Conservation (phyloP, 2,888 invertebrate genomes). For the Caenorhabditis sinica region DNA sequence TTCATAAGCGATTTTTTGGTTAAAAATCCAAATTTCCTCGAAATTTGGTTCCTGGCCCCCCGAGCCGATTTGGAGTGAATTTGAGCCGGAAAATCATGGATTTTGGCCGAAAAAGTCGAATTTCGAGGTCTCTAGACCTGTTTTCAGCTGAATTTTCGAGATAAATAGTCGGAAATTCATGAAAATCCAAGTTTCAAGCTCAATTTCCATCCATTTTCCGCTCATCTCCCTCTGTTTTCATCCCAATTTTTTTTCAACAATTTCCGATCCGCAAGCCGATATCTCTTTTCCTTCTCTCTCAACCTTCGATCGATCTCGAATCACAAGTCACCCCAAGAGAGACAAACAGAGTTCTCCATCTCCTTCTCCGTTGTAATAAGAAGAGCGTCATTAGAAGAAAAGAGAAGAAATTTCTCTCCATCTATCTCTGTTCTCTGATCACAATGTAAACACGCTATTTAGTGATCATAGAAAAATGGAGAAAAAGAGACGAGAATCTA, state of each 20-base stretch:
- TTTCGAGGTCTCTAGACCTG: too few relatives aligned
- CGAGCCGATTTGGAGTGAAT: too few relatives aligned
- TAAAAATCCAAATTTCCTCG: too few relatives aligned
- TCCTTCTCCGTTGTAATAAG: constrained; percentile 55
- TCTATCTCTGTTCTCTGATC: constrained; percentile 52
- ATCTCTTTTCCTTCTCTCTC: not conserved
- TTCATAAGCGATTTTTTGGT: too few relatives aligned
- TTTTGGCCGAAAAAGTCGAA: too few relatives aligned
- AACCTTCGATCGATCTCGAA: not conserved
- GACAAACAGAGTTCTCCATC: constrained; percentile 57
- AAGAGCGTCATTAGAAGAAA: constrained; percentile 46
- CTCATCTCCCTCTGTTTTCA: too few relatives aligned
- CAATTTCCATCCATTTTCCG: too few relatives aligned
- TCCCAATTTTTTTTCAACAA: not conserved
- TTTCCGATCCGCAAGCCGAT: constrained; percentile 9
- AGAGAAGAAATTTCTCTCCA: constrained; percentile 18
- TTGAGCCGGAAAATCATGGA: too few relatives aligned
- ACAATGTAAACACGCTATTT: constrained; percentile 49
- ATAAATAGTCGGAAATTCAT: too few relatives aligned
- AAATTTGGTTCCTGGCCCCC: too few relatives aligned
- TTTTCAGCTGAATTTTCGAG: too few relatives aligned
- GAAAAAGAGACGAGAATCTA: constrained; percentile 31
- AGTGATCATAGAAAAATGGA: not conserved
- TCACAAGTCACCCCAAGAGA: constrained; percentile 42
- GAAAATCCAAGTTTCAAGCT: too few relatives aligned